Percentiles rank a stretch among this genome's conserved stretches.
Evolutionary conservation across 1,140 invertebrate genomes (phyloP).

Genomic region (Drosophila teissieri): DNA sequence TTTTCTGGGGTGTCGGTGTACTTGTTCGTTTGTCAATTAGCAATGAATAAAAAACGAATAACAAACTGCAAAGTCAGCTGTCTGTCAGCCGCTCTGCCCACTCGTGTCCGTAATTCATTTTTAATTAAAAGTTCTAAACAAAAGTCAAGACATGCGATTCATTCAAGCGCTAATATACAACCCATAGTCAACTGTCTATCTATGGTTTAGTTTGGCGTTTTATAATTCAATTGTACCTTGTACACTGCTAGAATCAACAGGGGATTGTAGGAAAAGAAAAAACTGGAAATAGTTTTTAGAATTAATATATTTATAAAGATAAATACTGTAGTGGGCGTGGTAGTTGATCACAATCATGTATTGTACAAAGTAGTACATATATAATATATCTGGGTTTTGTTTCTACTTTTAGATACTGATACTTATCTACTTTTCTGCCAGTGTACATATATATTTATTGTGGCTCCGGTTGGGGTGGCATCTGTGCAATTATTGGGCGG

Average conservation of each 20-base stretch:
- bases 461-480: constrained; percentile 26
- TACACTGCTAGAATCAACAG: constrained; percentile 4
- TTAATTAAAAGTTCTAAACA: constrained; percentile 80
- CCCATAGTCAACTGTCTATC: constrained; percentile 24
- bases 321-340: no score
- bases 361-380: not conserved
- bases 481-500: constrained; percentile 43
- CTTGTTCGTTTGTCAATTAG: constrained; percentile 59
- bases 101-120: constrained; percentile 71
- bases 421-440: not conserved
- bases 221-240: constrained; percentile 16
- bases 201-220: constrained; percentile 20
- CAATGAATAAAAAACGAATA: constrained; percentile 24
- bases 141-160: constrained; percentile 78
- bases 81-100: constrained; percentile 45
- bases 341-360: not conserved
- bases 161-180: constrained; percentile 66
- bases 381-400: not conserved
- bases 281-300: not conserved
- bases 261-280: not conserved
- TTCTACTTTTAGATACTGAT: not conserved
- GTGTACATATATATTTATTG: constrained; percentile 17
- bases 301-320: no score
- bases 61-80: constrained; percentile 49
- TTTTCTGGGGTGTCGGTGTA: constrained; percentile 22